phyloP scores from a whole-genome alignment of 2,888 invertebrate species.

The Nasonia oneida region DNA sequence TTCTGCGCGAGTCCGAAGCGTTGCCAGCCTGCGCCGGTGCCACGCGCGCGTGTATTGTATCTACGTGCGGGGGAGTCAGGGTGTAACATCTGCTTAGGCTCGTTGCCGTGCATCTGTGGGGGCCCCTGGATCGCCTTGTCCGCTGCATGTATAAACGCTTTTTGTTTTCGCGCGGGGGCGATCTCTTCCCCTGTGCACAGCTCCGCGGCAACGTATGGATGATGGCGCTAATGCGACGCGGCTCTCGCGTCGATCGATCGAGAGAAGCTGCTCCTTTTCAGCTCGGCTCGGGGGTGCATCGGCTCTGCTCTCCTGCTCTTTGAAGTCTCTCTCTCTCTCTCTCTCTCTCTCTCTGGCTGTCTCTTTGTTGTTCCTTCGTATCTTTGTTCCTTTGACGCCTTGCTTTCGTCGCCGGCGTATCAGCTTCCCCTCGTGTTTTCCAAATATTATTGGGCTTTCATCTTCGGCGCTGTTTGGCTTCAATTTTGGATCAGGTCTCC shows the following conservation, averaged over 20 bases:
- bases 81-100: slow-evolving; percentile 70
- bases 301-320: background rate
- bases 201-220: slow-evolving; percentile 21
- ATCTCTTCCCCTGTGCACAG: background rate
- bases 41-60: background rate
- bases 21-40: slow-evolving; percentile 62
- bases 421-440: background rate
- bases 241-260: slow-evolving; percentile 24
- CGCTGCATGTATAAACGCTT: background rate
- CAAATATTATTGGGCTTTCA: slow-evolving; percentile 1
- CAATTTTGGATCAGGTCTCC: background rate
- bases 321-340: slow-evolving; percentile 8
- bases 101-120: slow-evolving; percentile 54
- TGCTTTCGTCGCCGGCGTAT: background rate
- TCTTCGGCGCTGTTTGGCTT: background rate
- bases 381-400: slow-evolving; percentile 25
- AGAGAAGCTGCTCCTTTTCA: background rate
- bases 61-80: slow-evolving; percentile 65
- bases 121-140: background rate
- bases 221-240: slow-evolving; percentile 43
- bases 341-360: too few species aligned
- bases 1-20: slow-evolving; percentile 70
- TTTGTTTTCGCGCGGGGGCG: background rate
- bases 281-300: background rate
- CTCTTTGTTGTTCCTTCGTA: slow-evolving; percentile 7